These are phyloP conservation scores for Sphenopsis melanotis DNA, from an alignment of 2,797 vertebrate species.

Conservation along the genomic window DNA sequence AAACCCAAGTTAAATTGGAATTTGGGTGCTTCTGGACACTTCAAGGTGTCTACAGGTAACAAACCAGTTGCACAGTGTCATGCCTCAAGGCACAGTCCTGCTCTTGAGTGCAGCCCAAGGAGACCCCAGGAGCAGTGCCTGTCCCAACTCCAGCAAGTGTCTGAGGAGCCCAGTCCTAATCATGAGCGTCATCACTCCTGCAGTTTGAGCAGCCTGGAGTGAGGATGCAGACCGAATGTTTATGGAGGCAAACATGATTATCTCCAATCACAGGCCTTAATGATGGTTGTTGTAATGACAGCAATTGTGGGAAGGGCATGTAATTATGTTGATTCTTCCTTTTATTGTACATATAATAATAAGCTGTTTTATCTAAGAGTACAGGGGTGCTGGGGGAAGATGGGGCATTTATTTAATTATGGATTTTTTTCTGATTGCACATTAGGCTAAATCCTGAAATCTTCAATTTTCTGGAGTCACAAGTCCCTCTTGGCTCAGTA, in stretches of 20 bases:
- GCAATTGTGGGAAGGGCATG: slow-evolving; percentile 51
- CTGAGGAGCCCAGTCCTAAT: not conserved
- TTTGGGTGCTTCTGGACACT: not conserved
- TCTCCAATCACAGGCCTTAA: slow-evolving; percentile 63
- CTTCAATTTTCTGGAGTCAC: not conserved
- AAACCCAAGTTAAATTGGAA: not conserved
- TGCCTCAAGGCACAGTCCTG: not conserved
- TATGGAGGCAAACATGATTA: slow-evolving; percentile 65
- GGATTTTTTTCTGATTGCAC: not conserved
- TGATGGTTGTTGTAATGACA: slow-evolving; percentile 63
- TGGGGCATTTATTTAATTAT: slow-evolving; percentile 43
- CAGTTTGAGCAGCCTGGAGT: not conserved
- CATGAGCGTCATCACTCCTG: not conserved
- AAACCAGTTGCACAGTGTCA: not conserved
- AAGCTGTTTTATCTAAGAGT: slow-evolving; percentile 44
- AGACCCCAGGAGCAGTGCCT: not conserved
- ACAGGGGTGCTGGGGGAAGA: not conserved
- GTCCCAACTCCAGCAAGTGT: rapidly evolving
- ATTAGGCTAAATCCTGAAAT: not conserved
- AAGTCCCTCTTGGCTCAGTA: not conserved
- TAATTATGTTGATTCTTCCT: slow-evolving; percentile 68
- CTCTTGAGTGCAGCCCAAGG: not conserved
- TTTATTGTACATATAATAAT: slow-evolving; percentile 59
- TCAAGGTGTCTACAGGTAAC: not conserved
- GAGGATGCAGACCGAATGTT: slow-evolving; percentile 30